Evolutionary conservation across 35 echinoderm and acorn worm genomes (phyloP).

Genomic region (Stichopus chloronotus): DNA sequence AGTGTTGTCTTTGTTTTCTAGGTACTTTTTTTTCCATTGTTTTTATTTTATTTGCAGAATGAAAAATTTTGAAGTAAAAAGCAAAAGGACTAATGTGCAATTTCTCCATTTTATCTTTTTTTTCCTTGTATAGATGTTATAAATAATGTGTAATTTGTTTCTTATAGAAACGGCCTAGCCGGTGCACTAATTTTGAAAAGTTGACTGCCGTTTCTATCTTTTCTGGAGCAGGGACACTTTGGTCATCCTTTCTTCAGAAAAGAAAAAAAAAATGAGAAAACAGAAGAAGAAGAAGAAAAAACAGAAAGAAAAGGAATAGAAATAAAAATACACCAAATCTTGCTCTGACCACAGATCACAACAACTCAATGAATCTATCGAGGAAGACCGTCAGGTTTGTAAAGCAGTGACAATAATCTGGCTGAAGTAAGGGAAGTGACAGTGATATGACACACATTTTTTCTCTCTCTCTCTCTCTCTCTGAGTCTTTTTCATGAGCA

Average conservation of each 20-base stretch:
- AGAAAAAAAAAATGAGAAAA: neutral
- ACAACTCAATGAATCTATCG: neutral
- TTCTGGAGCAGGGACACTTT: neutral
- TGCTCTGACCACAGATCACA: neutral
- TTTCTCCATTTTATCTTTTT: conserved; percentile 46
- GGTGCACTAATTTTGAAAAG: neutral
- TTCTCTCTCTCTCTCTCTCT: neutral
- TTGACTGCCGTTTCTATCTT: conserved; percentile 1
- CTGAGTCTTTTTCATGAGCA: neutral
- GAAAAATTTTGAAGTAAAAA: conserved; percentile 18
- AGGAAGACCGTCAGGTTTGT: neutral
- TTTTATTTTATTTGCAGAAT: neutral
- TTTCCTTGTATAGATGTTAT: conserved; percentile 32
- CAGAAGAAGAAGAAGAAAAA: too few relatives aligned
- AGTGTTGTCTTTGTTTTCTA: neutral
- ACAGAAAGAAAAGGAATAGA: too few relatives aligned
- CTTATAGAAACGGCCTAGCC: conserved; percentile 46
- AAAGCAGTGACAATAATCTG: neutral
- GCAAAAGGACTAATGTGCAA: conserved; percentile 49
- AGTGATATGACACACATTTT: neutral
- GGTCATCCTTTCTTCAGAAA: neutral
- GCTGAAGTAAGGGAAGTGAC: neutral
- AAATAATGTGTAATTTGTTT: conserved; percentile 40
- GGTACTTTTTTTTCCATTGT: neutral
- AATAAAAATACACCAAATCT: too few relatives aligned